Evolutionary conservation across 1,140 invertebrate genomes (phyloP).

Genomic region (Galleria mellonella): DNA sequence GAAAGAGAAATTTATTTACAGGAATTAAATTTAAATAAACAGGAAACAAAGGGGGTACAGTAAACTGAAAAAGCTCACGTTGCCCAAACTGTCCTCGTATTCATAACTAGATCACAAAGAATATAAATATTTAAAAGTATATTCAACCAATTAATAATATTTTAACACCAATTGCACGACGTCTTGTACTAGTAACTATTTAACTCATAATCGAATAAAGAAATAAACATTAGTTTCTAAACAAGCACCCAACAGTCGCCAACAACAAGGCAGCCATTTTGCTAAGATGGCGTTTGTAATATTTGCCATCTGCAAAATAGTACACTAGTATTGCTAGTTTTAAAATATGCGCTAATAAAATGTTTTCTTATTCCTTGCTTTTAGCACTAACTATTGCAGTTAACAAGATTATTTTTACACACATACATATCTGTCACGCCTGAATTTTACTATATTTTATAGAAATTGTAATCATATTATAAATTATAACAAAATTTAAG

Average conservation of each 20-base stretch:
- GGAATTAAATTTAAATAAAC: neutral
- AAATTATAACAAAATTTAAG: no score
- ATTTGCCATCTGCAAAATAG: conserved; percentile 11
- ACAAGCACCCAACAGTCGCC: conserved; percentile 67
- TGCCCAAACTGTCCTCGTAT: conserved; percentile 14
- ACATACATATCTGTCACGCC: no score
- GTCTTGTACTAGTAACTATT: conserved; percentile 24
- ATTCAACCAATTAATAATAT: no score
- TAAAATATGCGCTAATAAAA: neutral
- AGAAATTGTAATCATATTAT: no score
- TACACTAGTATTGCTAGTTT: neutral
- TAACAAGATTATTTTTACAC: neutral
- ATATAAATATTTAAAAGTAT: no score
- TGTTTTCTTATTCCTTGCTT: neutral
- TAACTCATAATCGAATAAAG: conserved; percentile 47
- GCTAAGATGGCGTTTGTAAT: conserved; percentile 43
- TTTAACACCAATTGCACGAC: conserved; percentile 32
- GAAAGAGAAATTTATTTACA: conserved; percentile 8
- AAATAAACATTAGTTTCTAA: conserved; percentile 62
- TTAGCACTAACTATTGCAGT: neutral
- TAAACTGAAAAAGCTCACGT: conserved; percentile 44
- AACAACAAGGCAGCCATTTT: conserved; percentile 70
- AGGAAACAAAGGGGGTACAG: no score
- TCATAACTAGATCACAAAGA: no score
- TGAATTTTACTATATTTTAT: no score